A percentile compares a stretch with the other conserved stretches of the same genome.
Evolutionary conservation across 2,113 vertebrate genomes (phyloP).

Genomic region (Corapipo altera): DNA sequence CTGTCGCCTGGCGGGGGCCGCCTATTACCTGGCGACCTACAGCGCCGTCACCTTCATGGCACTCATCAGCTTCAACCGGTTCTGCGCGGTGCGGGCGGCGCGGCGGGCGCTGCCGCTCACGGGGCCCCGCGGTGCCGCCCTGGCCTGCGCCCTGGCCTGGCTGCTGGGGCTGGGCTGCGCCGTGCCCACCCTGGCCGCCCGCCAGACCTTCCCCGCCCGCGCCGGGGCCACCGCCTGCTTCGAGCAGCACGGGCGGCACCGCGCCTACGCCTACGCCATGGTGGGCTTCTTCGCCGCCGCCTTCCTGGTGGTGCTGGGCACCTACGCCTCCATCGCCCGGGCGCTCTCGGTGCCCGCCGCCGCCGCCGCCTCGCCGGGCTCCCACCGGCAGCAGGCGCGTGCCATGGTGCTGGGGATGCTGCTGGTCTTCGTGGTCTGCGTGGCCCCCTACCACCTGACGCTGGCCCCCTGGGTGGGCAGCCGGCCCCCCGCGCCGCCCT

Average conservation of each 20-base stretch:
- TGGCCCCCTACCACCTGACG: slow-evolving; percentile 68
- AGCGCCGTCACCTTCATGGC: slow-evolving; percentile 64
- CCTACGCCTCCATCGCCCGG: slow-evolving; percentile 48
- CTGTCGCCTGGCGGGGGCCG: slow-evolving; percentile 40
- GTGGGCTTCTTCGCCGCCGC: slow-evolving; percentile 32
- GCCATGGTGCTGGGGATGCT: slow-evolving; percentile 69
- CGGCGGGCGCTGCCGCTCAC: background rate
- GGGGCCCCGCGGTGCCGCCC: background rate
- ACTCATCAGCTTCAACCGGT: slow-evolving; percentile 60
- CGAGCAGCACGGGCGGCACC: slow-evolving; percentile 28
- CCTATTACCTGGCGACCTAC: slow-evolving; percentile 65
- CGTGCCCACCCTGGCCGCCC: slow-evolving; percentile 38
- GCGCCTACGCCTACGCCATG: slow-evolving; percentile 4
- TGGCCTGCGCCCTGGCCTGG: slow-evolving; percentile 45
- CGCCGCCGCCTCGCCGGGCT: background rate
- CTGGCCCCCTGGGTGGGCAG: slow-evolving; percentile 64
- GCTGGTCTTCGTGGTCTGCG: slow-evolving; percentile 64
- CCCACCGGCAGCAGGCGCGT: slow-evolving; percentile 36
- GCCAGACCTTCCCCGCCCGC: background rate
- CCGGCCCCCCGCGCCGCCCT: background rate
- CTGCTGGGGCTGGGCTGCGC: slow-evolving; percentile 51
- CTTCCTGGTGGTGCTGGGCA: slow-evolving; percentile 62
- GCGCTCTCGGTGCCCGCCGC: background rate
- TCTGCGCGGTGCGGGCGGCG: background rate
- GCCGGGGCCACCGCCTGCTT: slow-evolving; percentile 44